Conservation (phyloP, 2,797 vertebrate species). For the Kryptolebias ocellatus region DNA sequence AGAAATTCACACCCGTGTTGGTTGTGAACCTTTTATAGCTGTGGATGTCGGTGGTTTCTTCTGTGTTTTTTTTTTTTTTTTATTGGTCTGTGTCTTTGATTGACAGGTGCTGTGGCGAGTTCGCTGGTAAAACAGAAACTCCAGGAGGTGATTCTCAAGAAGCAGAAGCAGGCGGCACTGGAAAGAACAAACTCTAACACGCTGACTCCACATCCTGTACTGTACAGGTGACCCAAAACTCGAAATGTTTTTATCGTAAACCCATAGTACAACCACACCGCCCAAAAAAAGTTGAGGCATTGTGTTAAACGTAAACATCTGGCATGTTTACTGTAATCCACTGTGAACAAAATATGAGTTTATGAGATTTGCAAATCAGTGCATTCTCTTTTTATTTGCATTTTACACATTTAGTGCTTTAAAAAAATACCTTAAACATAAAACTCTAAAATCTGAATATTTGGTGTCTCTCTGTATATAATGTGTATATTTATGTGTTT, state of each 20-base stretch:
- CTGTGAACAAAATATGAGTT: too few species aligned
- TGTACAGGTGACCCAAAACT: conserved; percentile 85
- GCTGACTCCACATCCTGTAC: conserved; percentile 77
- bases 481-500: conserved; percentile 22
- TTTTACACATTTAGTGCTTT: not conserved
- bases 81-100: conserved; percentile 28
- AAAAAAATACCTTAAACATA: not conserved
- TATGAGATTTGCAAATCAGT: too few species aligned
- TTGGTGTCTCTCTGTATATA: not conserved
- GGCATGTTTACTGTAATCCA: too few species aligned
- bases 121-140: conserved; percentile 94
- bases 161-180: conserved; percentile 90
- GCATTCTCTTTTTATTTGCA: too few species aligned
- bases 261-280: too few species aligned
- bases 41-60: not conserved
- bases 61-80: not conserved
- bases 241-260: not conserved
- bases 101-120: conserved; percentile 93
- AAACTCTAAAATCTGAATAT: not conserved
- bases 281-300: not conserved
- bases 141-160: conserved; percentile 94
- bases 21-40: not conserved
- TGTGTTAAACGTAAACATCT: too few species aligned
- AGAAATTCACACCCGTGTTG: not conserved
- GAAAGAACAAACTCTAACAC: conserved; percentile 86